Evolutionary conservation across 2,113 vertebrate species (phyloP).

Genomic region (Cyprinodon brontotheroides): DNA sequence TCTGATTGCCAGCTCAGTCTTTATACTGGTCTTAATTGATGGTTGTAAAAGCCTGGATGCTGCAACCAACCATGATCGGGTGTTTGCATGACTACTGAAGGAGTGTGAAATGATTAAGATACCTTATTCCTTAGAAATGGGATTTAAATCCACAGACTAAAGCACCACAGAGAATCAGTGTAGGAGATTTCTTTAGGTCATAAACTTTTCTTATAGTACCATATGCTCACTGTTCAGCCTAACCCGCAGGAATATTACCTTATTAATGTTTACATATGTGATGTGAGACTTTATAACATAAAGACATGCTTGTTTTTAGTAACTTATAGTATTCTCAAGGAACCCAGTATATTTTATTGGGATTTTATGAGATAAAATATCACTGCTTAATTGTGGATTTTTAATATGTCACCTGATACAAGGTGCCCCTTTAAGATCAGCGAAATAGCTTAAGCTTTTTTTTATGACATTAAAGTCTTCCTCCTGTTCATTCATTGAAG

Average conservation of each 20-base stretch:
- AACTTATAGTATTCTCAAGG: too few species aligned
- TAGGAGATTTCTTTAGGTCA: not conserved
- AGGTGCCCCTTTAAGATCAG: too few species aligned
- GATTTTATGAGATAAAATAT: too few species aligned
- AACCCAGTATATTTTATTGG: too few species aligned
- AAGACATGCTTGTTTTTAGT: too few species aligned
- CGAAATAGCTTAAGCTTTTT: too few species aligned
- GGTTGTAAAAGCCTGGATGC: conserved; percentile 38
- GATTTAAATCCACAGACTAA: not conserved
- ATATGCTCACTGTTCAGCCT: not conserved
- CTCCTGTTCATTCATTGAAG: too few species aligned
- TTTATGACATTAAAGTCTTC: too few species aligned
- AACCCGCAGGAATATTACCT: not conserved
- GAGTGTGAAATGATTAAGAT: not conserved
- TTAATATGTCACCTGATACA: too few species aligned
- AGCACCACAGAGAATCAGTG: not conserved
- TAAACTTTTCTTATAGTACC: not conserved
- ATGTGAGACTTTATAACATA: too few species aligned
- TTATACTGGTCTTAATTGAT: conserved; percentile 64
- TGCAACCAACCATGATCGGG: conserved; percentile 25
- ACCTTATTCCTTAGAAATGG: not conserved
- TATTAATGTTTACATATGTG: too few species aligned
- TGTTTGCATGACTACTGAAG: not conserved
- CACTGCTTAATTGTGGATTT: too few species aligned
- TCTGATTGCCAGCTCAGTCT: conserved; percentile 59